Base-by-base conservation (phyloP, 2,113 vertebrate genomes). In the Cynocephalus volans region DNA sequence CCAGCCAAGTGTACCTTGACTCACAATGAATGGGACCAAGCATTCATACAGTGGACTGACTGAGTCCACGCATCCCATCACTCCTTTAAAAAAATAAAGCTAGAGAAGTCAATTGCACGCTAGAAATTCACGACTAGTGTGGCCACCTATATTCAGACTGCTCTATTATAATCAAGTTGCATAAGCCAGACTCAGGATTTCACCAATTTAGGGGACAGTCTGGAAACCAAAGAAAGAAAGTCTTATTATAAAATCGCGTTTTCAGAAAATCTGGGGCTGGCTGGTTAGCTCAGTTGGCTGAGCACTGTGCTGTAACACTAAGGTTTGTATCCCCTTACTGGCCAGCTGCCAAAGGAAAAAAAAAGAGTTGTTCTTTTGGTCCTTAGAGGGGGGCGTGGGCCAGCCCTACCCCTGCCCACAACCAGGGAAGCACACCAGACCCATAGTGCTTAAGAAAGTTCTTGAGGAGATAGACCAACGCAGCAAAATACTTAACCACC, bases 151-250 rank as follows among this genome's bases (percentile, higher is more conserved):
- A 88, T 77, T 60, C 70, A 48, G 12, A 81, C 62, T 31, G 24
- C 54, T 96, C 14, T 91, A 10, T 72, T 60, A 56, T 77, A 92
- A 41, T 62, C 54, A 77, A 62, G 26, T 60, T 65, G 28, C 13
- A 76, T 36, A n/a, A 67, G 7, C 33, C 67, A 72, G 45, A 3
- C 82, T 95, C 45, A 62, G 26, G 75, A 88, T 26, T 69, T 58
- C 60, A 73, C 41, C 58, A 54, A 58, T 69, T 87, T 60, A 88
- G 33, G n/a, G 65, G 54, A 76, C 28, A 28, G 60, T 67, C 69
- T 86, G 4, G n/a, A 94, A 80, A 92, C 41, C 41, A 70, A 97
- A 77, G 45, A 72, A n/a, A 41, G 21, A 76, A 76, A 56, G 31
- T 64, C 50, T 52, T 41, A 9, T 13, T 88, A 24, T 88, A 67